A percentile compares a stretch with the other conserved stretches of the same genome.
These are phyloP conservation scores for Ardeotis arabs DNA, from an alignment of 2,113 vertebrate species.

Conservation along the genomic window DNA sequence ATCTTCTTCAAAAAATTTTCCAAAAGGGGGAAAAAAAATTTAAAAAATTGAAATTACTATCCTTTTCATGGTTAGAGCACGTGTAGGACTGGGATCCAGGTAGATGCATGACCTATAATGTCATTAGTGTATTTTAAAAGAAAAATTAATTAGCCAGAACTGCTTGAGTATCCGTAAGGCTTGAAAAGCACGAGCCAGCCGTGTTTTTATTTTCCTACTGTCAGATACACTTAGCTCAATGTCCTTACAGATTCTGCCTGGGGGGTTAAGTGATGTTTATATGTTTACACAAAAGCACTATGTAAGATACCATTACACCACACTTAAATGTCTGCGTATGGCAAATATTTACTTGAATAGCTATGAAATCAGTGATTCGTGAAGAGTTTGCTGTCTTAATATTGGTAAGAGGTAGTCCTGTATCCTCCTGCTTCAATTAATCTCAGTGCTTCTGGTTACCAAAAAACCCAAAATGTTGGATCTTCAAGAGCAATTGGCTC, in stretches of 20 bases:
- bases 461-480: neutral
- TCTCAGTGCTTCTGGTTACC: neutral
- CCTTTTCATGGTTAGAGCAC: neutral
- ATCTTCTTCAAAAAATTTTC: neutral
- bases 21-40: accelerated
- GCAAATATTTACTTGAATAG: conserved; percentile 7
- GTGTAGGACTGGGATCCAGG: neutral
- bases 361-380: neutral
- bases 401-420: neutral
- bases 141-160: neutral
- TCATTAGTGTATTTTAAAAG: neutral
- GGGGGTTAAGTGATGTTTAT: neutral
- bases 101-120: neutral
- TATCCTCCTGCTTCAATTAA: neutral
- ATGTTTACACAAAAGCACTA: neutral
- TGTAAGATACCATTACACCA: neutral
- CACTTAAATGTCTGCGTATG: neutral
- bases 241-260: neutral
- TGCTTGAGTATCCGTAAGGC: neutral
- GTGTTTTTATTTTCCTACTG: neutral
- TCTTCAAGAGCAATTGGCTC: neutral
- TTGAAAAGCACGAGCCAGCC: neutral
- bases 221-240: neutral
- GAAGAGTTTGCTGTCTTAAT: neutral
- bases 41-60: neutral